Percentiles rank a stretch among this genome's conserved stretches.
Conservation (phyloP, 1,140 invertebrate genomes). For the Nixonia krombeini region DNA sequence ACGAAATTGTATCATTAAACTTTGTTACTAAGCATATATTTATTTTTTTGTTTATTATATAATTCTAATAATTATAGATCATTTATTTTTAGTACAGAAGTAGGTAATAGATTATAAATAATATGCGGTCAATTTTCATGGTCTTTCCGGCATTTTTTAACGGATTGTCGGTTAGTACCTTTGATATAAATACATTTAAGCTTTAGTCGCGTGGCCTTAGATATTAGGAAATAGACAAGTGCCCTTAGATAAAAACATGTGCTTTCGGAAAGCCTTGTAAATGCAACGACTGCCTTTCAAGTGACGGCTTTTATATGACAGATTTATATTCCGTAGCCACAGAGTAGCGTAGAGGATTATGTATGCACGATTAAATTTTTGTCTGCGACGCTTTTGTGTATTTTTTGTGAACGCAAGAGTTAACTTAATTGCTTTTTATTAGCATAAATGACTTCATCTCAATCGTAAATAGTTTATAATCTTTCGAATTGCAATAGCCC, state of each 20-base stretch:
- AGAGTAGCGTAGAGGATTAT: too few species aligned
- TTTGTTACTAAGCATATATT: too few species aligned
- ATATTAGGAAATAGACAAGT: slow-evolving; percentile 59
- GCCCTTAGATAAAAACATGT: slow-evolving; percentile 63
- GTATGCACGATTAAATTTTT: too few species aligned
- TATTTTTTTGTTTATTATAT: too few species aligned
- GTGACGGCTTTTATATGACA: slow-evolving; percentile 29
- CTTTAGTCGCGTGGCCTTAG: slow-evolving; percentile 50
- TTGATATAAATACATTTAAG: slow-evolving; percentile 42
- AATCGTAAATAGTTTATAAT: background rate
- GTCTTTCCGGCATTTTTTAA: background rate
- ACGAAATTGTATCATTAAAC: too few species aligned
- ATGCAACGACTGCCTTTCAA: slow-evolving; percentile 40
- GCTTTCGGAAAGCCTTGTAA: slow-evolving; percentile 55
- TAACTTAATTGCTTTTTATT: too few species aligned
- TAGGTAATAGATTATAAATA: too few species aligned
- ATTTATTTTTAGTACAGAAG: too few species aligned
- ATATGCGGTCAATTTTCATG: background rate
- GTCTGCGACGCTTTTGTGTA: slow-evolving; percentile 18
- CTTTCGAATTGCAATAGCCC: background rate
- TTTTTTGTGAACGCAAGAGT: slow-evolving; percentile 34
- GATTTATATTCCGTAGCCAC: slow-evolving; percentile 12
- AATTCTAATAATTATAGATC: too few species aligned
- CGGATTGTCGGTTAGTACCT: background rate
- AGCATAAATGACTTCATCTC: slow-evolving; percentile 14